Evolutionary conservation across 1,140 invertebrate genomes (phyloP).

Genomic region (Cepaea nemoralis): DNA sequence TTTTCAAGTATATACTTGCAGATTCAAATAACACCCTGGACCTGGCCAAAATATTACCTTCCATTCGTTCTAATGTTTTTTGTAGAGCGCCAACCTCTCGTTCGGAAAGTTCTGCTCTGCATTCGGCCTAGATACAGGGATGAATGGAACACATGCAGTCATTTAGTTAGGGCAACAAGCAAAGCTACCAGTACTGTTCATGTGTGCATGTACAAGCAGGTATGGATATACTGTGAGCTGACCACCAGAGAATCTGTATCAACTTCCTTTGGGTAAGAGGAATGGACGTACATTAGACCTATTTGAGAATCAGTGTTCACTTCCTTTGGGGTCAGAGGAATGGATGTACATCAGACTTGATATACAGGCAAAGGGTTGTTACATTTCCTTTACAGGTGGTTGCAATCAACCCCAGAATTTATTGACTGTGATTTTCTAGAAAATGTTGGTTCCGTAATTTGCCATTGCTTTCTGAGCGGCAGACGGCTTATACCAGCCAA

Average conservation of each 20-base stretch:
- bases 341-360: too few species aligned
- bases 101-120: conserved; percentile 60
- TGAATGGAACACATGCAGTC: conserved; percentile 30
- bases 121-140: conserved; percentile 55
- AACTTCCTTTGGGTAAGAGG: not conserved
- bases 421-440: too few species aligned
- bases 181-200: conserved; percentile 12
- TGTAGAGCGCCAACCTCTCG: conserved; percentile 54
- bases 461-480: too few species aligned
- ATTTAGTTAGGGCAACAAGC: conserved; percentile 11
- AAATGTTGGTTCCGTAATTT: too few species aligned
- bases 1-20: too few species aligned
- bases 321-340: too few species aligned
- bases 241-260: not conserved
- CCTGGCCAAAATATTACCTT: conserved; percentile 55
- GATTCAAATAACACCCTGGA: not conserved
- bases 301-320: too few species aligned
- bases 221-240: not conserved
- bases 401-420: too few species aligned
- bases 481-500: too few species aligned
- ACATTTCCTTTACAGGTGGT: too few species aligned
- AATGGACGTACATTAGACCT: too few species aligned
- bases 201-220: not conserved
- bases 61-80: conserved; percentile 58
- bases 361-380: too few species aligned